Conservation (phyloP, 2,888 invertebrate species). For the Aleiodes alternator region DNA sequence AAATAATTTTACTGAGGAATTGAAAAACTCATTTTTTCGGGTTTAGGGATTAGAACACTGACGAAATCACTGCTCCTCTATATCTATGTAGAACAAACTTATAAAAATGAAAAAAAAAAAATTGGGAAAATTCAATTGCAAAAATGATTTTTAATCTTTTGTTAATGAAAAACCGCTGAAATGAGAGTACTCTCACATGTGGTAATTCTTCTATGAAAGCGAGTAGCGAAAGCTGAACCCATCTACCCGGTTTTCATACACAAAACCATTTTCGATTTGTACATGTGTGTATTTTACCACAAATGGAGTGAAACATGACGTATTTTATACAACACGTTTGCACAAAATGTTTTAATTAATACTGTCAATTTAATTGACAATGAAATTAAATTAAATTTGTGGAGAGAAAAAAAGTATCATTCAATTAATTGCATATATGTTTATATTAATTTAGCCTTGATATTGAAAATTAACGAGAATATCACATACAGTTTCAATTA, state of each 20-base stretch:
- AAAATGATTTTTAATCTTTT: not conserved
- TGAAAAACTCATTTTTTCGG: too few relatives aligned
- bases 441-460: too few relatives aligned
- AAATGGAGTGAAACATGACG: conserved; percentile 42
- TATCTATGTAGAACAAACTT: too few relatives aligned
- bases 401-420: not conserved
- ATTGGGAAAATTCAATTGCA: conserved; percentile 23
- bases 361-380: conserved; percentile 31
- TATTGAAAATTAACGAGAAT: too few relatives aligned
- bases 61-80: too few relatives aligned
- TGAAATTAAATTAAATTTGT: not conserved
- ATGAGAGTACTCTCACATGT: conserved; percentile 26
- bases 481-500: too few relatives aligned
- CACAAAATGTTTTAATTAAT: conserved; percentile 21
- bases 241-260: conserved; percentile 43
- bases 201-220: conserved; percentile 45
- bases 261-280: conserved; percentile 39
- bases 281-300: conserved; percentile 19
- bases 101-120: too few relatives aligned
- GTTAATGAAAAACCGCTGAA: too few relatives aligned
- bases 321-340: conserved; percentile 35
- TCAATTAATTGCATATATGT: too few relatives aligned
- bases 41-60: too few relatives aligned
- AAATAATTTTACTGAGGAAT: too few relatives aligned
- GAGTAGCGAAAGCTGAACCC: conserved; percentile 52